These are phyloP conservation scores for Drosophila melanosoma DNA, from an alignment of 2,888 invertebrate species.

Conservation along the genomic window DNA sequence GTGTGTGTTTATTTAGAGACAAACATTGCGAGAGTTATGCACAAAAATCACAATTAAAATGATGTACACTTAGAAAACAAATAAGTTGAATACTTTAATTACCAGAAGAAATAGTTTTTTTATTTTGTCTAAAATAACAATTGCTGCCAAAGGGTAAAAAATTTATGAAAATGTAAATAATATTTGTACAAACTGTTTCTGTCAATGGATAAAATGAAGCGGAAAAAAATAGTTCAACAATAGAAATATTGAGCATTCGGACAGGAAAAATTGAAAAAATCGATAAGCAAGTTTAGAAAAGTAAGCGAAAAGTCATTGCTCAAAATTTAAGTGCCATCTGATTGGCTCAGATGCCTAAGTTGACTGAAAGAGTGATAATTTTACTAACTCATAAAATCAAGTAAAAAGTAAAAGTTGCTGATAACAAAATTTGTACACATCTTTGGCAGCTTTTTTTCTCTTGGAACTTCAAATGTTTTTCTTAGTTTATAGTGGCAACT, in stretches of 20 bases:
- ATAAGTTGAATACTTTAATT: background rate
- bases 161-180: background rate
- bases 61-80: background rate
- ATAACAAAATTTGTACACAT: background rate
- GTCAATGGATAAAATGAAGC: background rate
- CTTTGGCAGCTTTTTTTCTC: background rate
- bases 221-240: background rate
- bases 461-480: background rate
- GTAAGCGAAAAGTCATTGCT: background rate
- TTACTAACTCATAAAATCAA: background rate
- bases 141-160: background rate
- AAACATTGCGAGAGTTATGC: slow-evolving; percentile 45
- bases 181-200: background rate
- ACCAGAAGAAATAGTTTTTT: background rate
- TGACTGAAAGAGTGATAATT: background rate
- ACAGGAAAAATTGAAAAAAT: background rate
- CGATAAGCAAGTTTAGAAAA: background rate
- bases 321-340: background rate
- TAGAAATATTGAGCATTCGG: background rate
- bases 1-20: slow-evolving; percentile 50
- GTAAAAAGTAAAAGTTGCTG: background rate
- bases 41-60: slow-evolving; percentile 23
- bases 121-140: background rate
- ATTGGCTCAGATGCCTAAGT: background rate
- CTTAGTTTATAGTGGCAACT: slow-evolving; percentile 73